Conservation (phyloP, 2,113 vertebrate genomes). For the Illadopsis cleaveri region DNA sequence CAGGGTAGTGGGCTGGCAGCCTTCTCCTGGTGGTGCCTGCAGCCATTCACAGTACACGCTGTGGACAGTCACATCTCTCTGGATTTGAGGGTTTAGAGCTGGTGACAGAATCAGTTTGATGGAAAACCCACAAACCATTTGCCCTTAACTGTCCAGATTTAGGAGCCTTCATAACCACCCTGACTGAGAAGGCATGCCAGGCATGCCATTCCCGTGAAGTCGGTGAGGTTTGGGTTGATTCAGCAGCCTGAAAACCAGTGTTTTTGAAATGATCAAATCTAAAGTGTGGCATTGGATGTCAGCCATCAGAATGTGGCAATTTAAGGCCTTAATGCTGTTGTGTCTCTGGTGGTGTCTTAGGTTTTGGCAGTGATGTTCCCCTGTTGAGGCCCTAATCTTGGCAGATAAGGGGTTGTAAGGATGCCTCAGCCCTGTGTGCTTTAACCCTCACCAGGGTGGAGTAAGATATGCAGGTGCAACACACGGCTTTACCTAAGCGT, state of each 20-base stretch:
- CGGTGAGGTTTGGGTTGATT: neutral
- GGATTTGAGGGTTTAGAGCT: neutral
- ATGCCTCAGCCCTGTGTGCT: neutral
- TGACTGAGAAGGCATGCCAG: neutral
- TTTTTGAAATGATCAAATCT: neutral
- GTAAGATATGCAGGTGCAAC: neutral
- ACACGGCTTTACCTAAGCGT: fast-evolving
- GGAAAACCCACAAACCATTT: neutral
- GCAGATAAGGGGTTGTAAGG: neutral
- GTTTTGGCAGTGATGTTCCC: neutral
- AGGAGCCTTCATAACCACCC: neutral
- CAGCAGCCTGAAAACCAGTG: neutral
- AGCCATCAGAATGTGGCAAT: neutral
- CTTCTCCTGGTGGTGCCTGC: neutral
- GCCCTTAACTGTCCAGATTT: neutral
- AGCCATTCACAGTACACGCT: neutral
- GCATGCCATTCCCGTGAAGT: neutral
- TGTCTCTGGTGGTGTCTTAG: neutral
- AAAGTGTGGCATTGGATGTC: neutral
- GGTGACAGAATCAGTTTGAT: neutral
- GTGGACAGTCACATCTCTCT: neutral
- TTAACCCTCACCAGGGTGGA: conserved; percentile 14
- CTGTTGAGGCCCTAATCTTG: neutral
- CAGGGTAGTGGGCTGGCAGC: neutral
- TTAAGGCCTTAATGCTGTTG: neutral